These are phyloP conservation scores for Eidolon dupreanum DNA, from an alignment of 2,797 vertebrate species.

Conservation along the genomic window DNA sequence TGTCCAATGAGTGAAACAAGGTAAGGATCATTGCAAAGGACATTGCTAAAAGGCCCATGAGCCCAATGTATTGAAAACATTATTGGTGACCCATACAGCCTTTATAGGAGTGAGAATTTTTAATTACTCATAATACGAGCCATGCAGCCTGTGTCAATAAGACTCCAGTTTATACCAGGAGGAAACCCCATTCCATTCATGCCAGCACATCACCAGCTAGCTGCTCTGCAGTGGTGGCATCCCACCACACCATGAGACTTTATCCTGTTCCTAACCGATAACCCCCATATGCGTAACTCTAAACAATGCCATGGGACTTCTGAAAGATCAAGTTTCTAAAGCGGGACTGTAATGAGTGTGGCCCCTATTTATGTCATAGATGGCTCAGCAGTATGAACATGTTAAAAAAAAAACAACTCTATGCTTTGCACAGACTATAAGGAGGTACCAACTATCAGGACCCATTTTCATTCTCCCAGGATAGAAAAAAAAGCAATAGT, in stretches of 20 bases:
- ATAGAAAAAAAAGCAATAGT: not conserved
- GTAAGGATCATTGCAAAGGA: not conserved
- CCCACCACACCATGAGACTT: not conserved
- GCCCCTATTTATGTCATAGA: not conserved
- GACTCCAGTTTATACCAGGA: not conserved
- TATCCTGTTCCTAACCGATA: not conserved
- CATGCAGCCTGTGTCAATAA: not conserved
- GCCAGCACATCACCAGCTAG: not conserved
- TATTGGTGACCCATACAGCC: not conserved
- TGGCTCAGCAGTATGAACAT: not conserved
- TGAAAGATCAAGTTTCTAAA: not conserved
- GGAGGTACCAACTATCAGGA: not conserved
- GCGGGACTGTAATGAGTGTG: not conserved
- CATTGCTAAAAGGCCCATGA: not conserved
- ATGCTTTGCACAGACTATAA: not conserved
- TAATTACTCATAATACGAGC: not conserved
- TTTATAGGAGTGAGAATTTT: not conserved
- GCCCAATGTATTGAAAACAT: not conserved
- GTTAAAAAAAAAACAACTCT: not conserved
- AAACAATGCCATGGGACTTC: not conserved
- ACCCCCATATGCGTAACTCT: not conserved
- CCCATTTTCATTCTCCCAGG: not conserved
- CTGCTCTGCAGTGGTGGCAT: not conserved
- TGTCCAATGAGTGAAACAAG: not conserved
- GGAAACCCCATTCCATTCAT: not conserved